Conservation (phyloP, 2,113 vertebrate species). For the Casuarius casuarius region DNA sequence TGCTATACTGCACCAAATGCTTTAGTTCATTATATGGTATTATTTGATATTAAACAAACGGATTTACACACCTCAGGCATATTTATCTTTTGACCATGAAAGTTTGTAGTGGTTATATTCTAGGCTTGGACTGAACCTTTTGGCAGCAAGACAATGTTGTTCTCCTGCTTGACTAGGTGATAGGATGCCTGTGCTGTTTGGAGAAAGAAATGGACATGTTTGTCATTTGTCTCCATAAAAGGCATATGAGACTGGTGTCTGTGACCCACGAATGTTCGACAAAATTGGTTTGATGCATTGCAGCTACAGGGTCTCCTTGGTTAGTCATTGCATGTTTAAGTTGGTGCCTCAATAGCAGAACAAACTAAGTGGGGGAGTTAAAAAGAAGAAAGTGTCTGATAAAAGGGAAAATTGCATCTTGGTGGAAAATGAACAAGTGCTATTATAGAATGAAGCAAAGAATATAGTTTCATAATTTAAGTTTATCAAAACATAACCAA, state of each 20-base stretch:
- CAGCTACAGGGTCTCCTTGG: slow-evolving; percentile 38
- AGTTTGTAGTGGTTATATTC: neutral
- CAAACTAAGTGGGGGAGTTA: neutral
- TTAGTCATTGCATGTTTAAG: neutral
- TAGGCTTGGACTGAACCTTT: neutral
- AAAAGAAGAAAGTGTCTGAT: neutral
- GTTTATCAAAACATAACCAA: neutral
- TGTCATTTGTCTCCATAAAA: neutral
- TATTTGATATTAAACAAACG: neutral
- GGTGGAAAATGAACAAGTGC: neutral
- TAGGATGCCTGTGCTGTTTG: neutral
- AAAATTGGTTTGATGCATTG: slow-evolving; percentile 36
- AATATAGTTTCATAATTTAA: neutral
- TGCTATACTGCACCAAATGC: neutral
- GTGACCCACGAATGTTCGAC: neutral
- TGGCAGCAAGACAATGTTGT: neutral
- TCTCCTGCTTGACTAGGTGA: neutral
- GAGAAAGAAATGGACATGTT: neutral
- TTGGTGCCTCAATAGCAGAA: neutral
- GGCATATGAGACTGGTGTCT: neutral
- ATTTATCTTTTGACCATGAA: neutral
- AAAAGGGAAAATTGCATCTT: neutral
- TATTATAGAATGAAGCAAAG: neutral
- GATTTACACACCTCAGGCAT: neutral
- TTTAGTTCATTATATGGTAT: neutral